Conservation (phyloP, 2,113 vertebrate species). For the Rousettus leschenaultii region DNA sequence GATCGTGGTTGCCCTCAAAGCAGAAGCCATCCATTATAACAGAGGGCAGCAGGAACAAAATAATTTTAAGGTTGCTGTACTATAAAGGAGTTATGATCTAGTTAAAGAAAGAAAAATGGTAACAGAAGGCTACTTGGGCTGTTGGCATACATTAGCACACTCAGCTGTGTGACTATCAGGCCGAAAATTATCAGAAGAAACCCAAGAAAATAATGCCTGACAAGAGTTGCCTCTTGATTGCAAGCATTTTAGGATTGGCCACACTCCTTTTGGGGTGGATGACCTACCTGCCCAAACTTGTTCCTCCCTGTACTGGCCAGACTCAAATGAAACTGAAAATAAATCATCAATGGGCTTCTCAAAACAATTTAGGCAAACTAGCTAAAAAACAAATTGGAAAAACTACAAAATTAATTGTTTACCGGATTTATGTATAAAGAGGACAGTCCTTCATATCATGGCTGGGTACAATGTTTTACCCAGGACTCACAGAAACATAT, state of each 20-base stretch:
- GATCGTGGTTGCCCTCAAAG: neutral
- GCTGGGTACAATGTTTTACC: neutral
- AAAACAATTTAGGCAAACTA: neutral
- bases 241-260: neutral
- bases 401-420: neutral
- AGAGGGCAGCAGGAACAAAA: neutral
- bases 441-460: neutral
- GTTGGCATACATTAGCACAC: no score
- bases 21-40: neutral
- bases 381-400: neutral
- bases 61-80: neutral
- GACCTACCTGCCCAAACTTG: neutral
- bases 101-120: neutral
- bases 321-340: neutral
- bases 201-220: neutral
- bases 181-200: no score
- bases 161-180: neutral
- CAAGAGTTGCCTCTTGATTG: accelerated
- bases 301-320: neutral
- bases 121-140: neutral
- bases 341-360: neutral
- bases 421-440: neutral
- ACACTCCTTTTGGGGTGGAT: neutral
- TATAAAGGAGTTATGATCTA: neutral
- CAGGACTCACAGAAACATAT: neutral